Conservation (phyloP, 2,797 vertebrate genomes). For the Champsocephalus esox region DNA sequence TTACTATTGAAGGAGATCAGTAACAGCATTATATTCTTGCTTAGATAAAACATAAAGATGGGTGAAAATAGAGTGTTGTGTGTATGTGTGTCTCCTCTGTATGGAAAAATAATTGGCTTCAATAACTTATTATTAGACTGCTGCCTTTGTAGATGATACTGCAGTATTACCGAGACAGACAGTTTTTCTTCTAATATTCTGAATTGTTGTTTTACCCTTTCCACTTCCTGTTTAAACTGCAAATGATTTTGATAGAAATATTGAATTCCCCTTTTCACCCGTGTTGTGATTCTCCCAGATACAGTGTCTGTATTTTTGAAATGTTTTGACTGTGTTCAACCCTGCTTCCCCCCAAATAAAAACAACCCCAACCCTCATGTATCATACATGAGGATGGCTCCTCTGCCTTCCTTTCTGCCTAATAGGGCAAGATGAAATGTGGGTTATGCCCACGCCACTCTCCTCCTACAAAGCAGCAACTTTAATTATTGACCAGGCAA, state of each 20-base stretch:
- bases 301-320: background rate
- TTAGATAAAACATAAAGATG: conserved; percentile 39
- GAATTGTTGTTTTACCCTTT: conserved; percentile 27
- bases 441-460: conserved; percentile 4
- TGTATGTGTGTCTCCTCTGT: conserved; percentile 29
- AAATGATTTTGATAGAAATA: conserved; percentile 17
- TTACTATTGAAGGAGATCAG: conserved; percentile 15
- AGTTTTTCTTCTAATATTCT: conserved; percentile 31
- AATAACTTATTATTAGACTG: conserved; percentile 55
- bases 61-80: background rate
- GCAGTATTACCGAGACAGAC: conserved; percentile 27
- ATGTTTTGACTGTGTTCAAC: conserved; percentile 15
- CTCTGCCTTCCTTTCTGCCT: conserved; percentile 34
- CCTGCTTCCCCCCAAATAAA: conserved; percentile 26
- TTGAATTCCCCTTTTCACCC: conserved; percentile 18
- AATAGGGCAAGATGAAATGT: conserved; percentile 35
- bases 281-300: conserved; percentile 1
- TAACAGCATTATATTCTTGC: conserved; percentile 1
- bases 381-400: conserved; percentile 43
- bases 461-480: conserved; percentile 37
- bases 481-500: conserved; percentile 68
- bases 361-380: conserved; percentile 33
- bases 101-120: conserved; percentile 59
- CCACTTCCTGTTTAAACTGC: conserved; percentile 15
- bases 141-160: conserved; percentile 51